Conservation (phyloP, 2,888 invertebrate genomes). For the Portevinia maculata region DNA sequence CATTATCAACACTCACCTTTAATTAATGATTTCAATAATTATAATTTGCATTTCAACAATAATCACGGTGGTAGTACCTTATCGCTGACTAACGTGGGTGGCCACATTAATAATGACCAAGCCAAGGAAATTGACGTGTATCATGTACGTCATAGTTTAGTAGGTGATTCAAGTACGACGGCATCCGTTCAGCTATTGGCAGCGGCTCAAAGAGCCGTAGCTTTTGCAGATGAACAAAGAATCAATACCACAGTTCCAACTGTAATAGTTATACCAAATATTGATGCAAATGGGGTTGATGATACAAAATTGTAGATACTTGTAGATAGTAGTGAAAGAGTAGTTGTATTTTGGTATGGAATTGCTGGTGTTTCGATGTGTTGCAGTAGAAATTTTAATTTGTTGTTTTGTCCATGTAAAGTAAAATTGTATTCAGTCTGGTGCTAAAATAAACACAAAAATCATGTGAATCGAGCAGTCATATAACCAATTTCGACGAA, state of each 20-base stretch:
- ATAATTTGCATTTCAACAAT: constrained; percentile 75
- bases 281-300: constrained; percentile 78
- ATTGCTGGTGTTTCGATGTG: constrained; percentile 52
- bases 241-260: constrained; percentile 77
- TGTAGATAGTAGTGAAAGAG: not conserved
- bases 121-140: constrained; percentile 74
- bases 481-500: no score
- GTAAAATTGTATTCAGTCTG: no score
- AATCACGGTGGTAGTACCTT: constrained; percentile 80
- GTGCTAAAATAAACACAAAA: no score
- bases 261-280: constrained; percentile 81
- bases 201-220: constrained; percentile 67
- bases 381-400: constrained; percentile 6
- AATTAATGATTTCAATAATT: constrained; percentile 70
- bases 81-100: constrained; percentile 78
- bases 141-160: constrained; percentile 76
- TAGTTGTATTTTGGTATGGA: constrained; percentile 21
- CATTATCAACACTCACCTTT: constrained; percentile 74
- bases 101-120: constrained; percentile 58
- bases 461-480: no score
- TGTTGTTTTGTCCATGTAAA: not conserved
- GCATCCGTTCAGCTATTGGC: constrained; percentile 75
- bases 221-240: constrained; percentile 76
- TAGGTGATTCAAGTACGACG: constrained; percentile 76
- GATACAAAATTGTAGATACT: constrained; percentile 81